Conservation (phyloP, 2,888 invertebrate genomes). For the Hipparchia sbordonii region DNA sequence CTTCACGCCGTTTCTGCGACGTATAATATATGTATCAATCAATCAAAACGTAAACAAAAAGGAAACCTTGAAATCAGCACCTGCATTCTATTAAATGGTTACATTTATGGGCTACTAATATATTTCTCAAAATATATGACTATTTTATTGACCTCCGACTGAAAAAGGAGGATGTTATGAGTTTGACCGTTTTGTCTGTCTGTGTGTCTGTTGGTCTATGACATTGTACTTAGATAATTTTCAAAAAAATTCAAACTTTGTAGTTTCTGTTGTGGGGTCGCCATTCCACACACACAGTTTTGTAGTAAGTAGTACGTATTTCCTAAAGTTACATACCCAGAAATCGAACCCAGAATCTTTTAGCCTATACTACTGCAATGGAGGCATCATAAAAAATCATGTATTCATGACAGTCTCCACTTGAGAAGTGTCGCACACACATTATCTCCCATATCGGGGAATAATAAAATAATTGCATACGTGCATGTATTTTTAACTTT, state of each 20-base stretch:
- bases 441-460: constrained; percentile 35
- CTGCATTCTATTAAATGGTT: constrained; percentile 61
- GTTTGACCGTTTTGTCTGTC: no score
- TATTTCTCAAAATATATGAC: constrained; percentile 40
- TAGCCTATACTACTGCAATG: background rate
- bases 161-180: no score
- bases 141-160: no score
- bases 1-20: constrained; percentile 46
- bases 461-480: constrained; percentile 42
- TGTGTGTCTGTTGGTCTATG: no score
- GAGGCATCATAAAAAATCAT: constrained; percentile 54
- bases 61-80: constrained; percentile 62
- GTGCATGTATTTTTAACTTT: constrained; percentile 21
- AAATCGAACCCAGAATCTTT: background rate
- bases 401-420: constrained; percentile 45
- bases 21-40: constrained; percentile 63
- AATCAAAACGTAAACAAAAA: constrained; percentile 61
- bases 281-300: no score
- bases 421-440: constrained; percentile 42
- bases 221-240: no score
- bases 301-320: no score
- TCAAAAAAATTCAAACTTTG: no score
- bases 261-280: no score
- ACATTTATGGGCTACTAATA: constrained; percentile 64
- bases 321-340: background rate